phyloP scores from a whole-genome alignment of 2,113 vertebrate species.

The Physeter macrocephalus region DNA sequence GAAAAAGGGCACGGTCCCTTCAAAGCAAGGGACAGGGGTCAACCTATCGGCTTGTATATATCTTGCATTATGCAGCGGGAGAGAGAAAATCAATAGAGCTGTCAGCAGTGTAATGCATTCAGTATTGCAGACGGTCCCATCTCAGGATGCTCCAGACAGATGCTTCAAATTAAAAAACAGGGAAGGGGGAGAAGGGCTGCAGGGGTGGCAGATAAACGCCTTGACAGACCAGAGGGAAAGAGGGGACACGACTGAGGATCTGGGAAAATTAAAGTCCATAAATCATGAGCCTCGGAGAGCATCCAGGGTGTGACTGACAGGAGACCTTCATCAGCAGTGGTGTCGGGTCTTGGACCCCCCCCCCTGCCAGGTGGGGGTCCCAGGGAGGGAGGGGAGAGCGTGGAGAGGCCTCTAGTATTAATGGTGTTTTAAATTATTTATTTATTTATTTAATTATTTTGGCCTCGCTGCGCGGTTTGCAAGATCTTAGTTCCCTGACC shows the following conservation, averaged over 20 bases:
- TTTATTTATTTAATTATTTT: too few species aligned
- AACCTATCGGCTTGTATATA: neutral
- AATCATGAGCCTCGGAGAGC: neutral
- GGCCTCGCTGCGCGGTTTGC: too few species aligned
- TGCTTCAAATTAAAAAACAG: constrained; percentile 60
- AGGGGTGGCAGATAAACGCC: constrained; percentile 32
- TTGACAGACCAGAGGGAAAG: neutral
- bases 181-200: neutral
- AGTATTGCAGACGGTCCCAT: neutral
- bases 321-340: neutral
- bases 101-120: constrained; percentile 48
- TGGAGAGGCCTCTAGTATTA: neutral
- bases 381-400: neutral
- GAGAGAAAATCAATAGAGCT: constrained; percentile 60
- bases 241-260: neutral
- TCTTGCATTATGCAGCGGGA: constrained; percentile 24
- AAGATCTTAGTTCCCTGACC: too few species aligned
- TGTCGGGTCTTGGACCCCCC: neutral
- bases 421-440: too few species aligned
- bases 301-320: neutral
- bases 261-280: constrained; percentile 61
- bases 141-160: constrained; percentile 47
- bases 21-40: constrained; percentile 32
- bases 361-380: neutral
- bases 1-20: constrained; percentile 33